Evolutionary conservation across 2,113 vertebrate genomes (phyloP).

Genomic region (Cichladusa arquata): DNA sequence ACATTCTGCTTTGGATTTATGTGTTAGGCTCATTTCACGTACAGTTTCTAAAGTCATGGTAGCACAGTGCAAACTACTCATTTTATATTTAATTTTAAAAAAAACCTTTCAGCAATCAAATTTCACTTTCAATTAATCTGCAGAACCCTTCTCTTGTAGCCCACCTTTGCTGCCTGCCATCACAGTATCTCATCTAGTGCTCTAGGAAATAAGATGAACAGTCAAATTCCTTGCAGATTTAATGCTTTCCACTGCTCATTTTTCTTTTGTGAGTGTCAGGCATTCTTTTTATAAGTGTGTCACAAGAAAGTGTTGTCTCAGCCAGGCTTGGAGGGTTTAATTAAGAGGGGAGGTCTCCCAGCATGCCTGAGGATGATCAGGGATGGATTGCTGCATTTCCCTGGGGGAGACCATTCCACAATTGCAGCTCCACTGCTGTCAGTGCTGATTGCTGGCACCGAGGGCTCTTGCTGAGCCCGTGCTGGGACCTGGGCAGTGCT

Average conservation of each 20-base stretch:
- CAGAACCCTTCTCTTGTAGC: not conserved
- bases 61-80: not conserved
- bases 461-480: not conserved
- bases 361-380: not conserved
- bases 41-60: not conserved
- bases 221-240: not conserved
- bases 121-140: not conserved
- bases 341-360: not conserved
- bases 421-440: not conserved
- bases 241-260: not conserved
- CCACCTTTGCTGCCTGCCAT: not conserved
- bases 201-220: not conserved
- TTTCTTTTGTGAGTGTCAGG: not conserved
- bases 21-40: not conserved
- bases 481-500: not conserved
- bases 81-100: not conserved
- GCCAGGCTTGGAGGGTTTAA: not conserved
- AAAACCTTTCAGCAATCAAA: not conserved
- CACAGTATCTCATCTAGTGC: not conserved
- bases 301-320: not conserved
- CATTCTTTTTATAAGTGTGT: not conserved
- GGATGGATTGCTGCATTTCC: not conserved
- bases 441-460: not conserved
- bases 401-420: not conserved
- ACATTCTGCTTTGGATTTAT: not conserved